Conservation (phyloP, 2,797 vertebrate species). For the Cynodonichthys magdalenae region DNA sequence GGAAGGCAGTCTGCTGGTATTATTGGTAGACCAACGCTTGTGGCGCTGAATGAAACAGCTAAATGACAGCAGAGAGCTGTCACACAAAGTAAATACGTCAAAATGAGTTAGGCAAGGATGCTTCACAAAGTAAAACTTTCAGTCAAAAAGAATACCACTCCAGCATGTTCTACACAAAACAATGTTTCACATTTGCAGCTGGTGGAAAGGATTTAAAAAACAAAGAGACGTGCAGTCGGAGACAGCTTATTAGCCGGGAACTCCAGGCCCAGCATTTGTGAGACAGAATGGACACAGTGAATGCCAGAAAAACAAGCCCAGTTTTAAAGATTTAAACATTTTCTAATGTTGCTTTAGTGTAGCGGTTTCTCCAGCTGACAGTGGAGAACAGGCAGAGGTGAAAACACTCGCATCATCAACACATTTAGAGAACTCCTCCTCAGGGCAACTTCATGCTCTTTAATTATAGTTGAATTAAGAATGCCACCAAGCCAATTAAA, state of each 20-base stretch:
- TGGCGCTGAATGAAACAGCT: constrained; percentile 29
- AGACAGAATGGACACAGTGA: too few relatives aligned
- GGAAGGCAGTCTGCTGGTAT: constrained; percentile 55
- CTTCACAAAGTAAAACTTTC: constrained; percentile 8
- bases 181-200: constrained; percentile 44
- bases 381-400: constrained; percentile 34
- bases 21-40: constrained; percentile 48
- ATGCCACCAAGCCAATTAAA: constrained; percentile 71
- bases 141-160: constrained; percentile 55
- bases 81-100: constrained; percentile 53
- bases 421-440: constrained; percentile 65
- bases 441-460: constrained; percentile 61
- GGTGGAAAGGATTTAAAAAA: constrained; percentile 57
- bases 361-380: constrained; percentile 23
- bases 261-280: too few relatives aligned
- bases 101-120: constrained; percentile 13
- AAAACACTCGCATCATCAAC: constrained; percentile 58
- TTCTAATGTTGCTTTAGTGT: constrained; percentile 23
- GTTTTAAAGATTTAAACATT: constrained; percentile 13
- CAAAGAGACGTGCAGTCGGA: constrained; percentile 19
- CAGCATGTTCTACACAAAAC: constrained; percentile 34
- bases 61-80: constrained; percentile 47
- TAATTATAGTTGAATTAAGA: constrained; percentile 79
- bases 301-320: neutral
- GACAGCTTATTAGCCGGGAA: neutral